These are phyloP conservation scores for Paradoxurus hermaphroditus DNA, from an alignment of 2,113 vertebrate species.

Conservation along the genomic window DNA sequence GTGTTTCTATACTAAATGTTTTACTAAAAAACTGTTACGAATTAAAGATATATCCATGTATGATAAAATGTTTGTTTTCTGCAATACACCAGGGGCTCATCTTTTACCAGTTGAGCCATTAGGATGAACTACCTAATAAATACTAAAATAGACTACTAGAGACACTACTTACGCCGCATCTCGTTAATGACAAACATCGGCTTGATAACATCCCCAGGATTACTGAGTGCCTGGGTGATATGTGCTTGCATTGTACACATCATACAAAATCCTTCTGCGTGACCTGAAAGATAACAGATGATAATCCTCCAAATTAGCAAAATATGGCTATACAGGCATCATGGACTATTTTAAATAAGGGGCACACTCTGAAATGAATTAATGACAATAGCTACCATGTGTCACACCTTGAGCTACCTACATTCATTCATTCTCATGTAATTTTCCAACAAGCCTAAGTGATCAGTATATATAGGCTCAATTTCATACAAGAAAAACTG, in stretches of 20 bases:
- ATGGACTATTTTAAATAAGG: not conserved
- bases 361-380: not conserved
- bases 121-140: not conserved
- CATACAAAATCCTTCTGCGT: conserved; percentile 96
- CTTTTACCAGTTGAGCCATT: not conserved
- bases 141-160: not conserved
- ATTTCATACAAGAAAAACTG: not conserved
- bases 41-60: not conserved
- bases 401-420: not conserved
- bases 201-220: conserved; percentile 93
- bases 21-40: not conserved
- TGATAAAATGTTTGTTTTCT: not conserved
- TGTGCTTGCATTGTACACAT: conserved; percentile 98
- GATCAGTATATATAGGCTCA: not conserved
- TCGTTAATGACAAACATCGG: conserved; percentile 94
- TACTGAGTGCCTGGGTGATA: conserved; percentile 93
- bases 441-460: not conserved
- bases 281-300: conserved; percentile 83
- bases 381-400: not conserved
- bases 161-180: conserved; percentile 89
- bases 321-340: not conserved
- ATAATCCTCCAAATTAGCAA: conserved; percentile 17
- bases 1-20: not conserved
- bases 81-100: not conserved
- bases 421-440: not conserved